A percentile compares a stretch with the other conserved stretches of the same genome.
phyloP scores from a whole-genome alignment of 2,888 invertebrate species.

The Mesoligia furuncula region DNA sequence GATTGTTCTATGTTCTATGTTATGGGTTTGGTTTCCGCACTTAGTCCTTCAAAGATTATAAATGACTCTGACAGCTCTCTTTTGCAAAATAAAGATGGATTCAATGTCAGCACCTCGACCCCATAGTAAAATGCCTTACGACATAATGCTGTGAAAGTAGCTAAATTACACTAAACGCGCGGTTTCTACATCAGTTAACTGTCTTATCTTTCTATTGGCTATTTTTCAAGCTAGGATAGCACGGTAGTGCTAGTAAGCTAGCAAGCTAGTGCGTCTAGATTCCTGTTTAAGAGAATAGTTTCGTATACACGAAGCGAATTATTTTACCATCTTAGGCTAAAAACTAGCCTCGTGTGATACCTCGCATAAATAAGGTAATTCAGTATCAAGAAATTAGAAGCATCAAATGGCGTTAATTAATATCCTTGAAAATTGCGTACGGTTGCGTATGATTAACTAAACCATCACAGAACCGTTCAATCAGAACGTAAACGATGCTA shows the following conservation, averaged over 20 bases:
- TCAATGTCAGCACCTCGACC: too few species aligned
- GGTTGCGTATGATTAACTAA: background rate
- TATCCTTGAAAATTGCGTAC: background rate
- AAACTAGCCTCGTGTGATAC: background rate
- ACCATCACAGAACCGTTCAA: background rate
- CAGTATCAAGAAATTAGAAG: background rate
- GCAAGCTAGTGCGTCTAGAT: background rate
- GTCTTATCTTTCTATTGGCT: too few species aligned
- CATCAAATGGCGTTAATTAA: background rate
- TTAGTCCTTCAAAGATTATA: too few species aligned
- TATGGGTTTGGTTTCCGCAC: too few species aligned
- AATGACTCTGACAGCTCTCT: too few species aligned
- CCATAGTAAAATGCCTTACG: too few species aligned
- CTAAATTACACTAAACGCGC: too few species aligned
- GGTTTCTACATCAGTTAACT: too few species aligned
- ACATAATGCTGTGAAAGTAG: too few species aligned
- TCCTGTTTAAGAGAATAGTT: background rate
- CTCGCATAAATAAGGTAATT: background rate
- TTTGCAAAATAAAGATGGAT: too few species aligned
- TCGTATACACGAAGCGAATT: background rate
- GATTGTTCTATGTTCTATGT: too few species aligned
- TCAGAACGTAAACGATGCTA: background rate
- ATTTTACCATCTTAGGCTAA: background rate
- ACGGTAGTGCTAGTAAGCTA: background rate
- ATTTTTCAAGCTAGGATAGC: background rate